Conservation (phyloP, 2,888 invertebrate species). For the Drosophila mercatorum region DNA sequence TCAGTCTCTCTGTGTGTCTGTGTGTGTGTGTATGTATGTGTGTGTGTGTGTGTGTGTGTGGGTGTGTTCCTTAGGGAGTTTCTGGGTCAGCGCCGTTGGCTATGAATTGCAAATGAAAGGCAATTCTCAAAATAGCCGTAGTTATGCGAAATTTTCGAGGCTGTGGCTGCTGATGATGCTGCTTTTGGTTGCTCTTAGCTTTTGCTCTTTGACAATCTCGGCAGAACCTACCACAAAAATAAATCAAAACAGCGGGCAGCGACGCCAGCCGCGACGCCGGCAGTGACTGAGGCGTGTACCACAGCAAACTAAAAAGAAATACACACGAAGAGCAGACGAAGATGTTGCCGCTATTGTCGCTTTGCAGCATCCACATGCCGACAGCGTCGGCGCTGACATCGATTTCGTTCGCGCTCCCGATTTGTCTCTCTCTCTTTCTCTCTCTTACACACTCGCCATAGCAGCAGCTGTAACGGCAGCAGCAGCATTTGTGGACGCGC, state of each 20-base stretch:
- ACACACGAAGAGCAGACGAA: constrained; percentile 52
- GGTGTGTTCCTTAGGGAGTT: constrained; percentile 58
- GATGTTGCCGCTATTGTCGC: constrained; percentile 39
- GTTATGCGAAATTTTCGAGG: constrained; percentile 60
- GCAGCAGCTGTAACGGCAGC: constrained; percentile 7
- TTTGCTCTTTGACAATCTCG: constrained; percentile 64
- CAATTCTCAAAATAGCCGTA: constrained; percentile 64
- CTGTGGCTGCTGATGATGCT: constrained; percentile 29
- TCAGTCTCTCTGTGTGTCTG: neutral
- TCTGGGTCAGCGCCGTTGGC: constrained; percentile 64
- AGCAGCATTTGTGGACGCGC: constrained; percentile 11
- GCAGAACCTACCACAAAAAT: constrained; percentile 76
- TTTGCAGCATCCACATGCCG: constrained; percentile 57
- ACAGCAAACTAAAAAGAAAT: constrained; percentile 27
- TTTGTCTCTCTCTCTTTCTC: constrained; percentile 20
- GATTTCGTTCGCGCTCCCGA: constrained; percentile 49
- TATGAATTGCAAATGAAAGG: constrained; percentile 64
- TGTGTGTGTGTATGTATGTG: constrained; percentile 3
- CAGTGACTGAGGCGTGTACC: constrained; percentile 31
- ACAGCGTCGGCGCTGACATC: constrained; percentile 54
- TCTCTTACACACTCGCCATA: neutral
- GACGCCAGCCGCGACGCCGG: constrained; percentile 25
- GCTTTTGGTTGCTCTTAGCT: constrained; percentile 50
- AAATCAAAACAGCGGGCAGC: constrained; percentile 69
- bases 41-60: constrained; percentile 1